Conservation (phyloP, 1,140 invertebrate species). For the Galleria mellonella region DNA sequence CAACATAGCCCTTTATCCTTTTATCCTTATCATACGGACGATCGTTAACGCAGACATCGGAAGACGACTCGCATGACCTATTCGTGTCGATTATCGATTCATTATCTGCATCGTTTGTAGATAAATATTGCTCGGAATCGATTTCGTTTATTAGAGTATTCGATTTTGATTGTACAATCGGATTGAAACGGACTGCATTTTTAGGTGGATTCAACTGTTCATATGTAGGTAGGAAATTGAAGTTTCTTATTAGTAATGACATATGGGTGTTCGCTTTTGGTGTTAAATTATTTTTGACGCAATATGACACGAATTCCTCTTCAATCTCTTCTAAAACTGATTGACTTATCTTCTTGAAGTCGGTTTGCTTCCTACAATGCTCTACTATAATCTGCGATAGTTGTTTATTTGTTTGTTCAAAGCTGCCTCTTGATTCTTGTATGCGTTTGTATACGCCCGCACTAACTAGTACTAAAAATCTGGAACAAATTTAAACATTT, state of each 20-base stretch:
- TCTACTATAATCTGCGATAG: conserved; percentile 86
- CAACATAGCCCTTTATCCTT: conserved; percentile 87
- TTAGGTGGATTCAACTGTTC: conserved; percentile 54
- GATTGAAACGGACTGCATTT: conserved; percentile 75
- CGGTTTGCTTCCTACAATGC: conserved; percentile 87
- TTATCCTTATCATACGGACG: conserved; percentile 74
- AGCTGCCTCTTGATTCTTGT: conserved; percentile 84
- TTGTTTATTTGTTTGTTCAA: conserved; percentile 87
- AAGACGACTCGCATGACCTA: conserved; percentile 47
- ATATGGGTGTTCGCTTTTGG: conserved; percentile 73
- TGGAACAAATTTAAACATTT: conserved; percentile 25
- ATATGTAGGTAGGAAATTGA: conserved; percentile 86
- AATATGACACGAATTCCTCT: conserved; percentile 87
- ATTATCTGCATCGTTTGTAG: conserved; percentile 38
- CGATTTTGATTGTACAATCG: conserved; percentile 74
- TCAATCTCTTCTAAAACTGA: conserved; percentile 91
- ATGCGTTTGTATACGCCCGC: conserved; percentile 89
- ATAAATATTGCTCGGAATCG: conserved; percentile 49
- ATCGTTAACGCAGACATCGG: conserved; percentile 64
- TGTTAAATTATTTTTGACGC: conserved; percentile 77
- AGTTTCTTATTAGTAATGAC: conserved; percentile 90
- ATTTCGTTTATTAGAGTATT: conserved; percentile 54
- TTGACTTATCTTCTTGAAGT: conserved; percentile 88
- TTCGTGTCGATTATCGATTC: conserved; percentile 54
- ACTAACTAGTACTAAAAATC: conserved; percentile 90